These are phyloP conservation scores for Seriola rivoliana DNA, from an alignment of 2,113 vertebrate genomes.

Conservation along the genomic window DNA sequence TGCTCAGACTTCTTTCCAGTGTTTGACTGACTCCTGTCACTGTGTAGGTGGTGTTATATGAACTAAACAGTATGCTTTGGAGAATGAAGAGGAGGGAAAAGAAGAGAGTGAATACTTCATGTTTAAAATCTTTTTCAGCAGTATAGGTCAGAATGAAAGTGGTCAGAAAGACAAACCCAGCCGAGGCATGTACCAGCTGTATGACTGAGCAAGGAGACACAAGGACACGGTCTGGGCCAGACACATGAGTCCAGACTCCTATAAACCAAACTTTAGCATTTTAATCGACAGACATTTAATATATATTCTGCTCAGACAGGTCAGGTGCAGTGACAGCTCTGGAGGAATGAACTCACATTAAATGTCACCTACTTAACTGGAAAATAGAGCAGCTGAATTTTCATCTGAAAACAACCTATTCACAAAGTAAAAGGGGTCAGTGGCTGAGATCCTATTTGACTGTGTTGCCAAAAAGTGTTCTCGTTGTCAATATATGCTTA, in stretches of 20 bases:
- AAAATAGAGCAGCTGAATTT: slow-evolving; percentile 42
- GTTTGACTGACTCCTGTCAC: slow-evolving; percentile 38
- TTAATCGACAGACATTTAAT: slow-evolving; percentile 60
- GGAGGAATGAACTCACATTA: slow-evolving; percentile 53
- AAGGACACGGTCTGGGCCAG: slow-evolving; percentile 7
- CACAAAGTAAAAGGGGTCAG: slow-evolving; percentile 56
- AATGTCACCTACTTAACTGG: slow-evolving; percentile 61
- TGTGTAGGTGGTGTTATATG: slow-evolving; percentile 49
- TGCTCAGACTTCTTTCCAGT: slow-evolving; percentile 17
- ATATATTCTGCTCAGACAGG: slow-evolving; percentile 56
- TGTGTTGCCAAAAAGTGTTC: slow-evolving; percentile 55
- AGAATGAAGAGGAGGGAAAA: slow-evolving; percentile 6
- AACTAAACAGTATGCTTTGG: slow-evolving; percentile 19
- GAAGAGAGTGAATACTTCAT: slow-evolving; percentile 10
- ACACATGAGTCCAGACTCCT: slow-evolving; percentile 1
- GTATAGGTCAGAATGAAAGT: slow-evolving; percentile 12
- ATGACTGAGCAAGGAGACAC: background rate
- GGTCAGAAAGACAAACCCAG: background rate
- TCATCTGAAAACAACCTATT: slow-evolving; percentile 59
- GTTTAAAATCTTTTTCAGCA: slow-evolving; percentile 13
- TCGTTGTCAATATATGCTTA: slow-evolving; percentile 7
- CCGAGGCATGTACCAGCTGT: background rate
- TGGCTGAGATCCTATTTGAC: slow-evolving; percentile 61
- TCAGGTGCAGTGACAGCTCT: slow-evolving; percentile 44
- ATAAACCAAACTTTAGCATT: slow-evolving; percentile 46